Evolutionary conservation across 1,140 invertebrate species (phyloP), one percentile per base, ranked within the genome.

Genomic region (Gryllus bimaculatus): DNA sequence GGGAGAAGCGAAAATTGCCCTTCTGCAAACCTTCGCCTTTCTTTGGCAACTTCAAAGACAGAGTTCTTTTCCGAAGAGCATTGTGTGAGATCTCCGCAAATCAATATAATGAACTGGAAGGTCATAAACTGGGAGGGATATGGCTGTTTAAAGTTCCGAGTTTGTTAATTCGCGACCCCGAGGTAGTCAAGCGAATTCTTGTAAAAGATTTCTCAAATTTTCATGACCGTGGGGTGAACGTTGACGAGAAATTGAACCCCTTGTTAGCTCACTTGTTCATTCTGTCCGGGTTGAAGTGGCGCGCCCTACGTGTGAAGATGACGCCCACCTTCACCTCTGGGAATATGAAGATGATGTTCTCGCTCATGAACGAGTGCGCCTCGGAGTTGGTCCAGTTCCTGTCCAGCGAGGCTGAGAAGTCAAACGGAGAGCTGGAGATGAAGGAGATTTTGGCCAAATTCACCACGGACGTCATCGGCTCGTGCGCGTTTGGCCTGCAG

Each of bases 141-240:
- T 80, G 18, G 66, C 4, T 26, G 20, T 54, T 80, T 7, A 15
- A 21, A 0, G 39, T 7, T 10, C 85, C 83, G 5, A 83, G 83
- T 83, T 80, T 86, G 21, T 79, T 85, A 0, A 82, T 85, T 74
- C 82, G 83, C 80, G 86, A 88, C 82, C 85, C 85, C 20, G 85
- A 89, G 54, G 81, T 91, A 54, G 87, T 90, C 8, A 88, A 90
- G 73, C 84, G 85, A 49, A 86, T 92, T 8, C 82, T 91, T 75
- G 86, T 90, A 13, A 90, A 88, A 83, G 89, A 92, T 83, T 91
- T 89, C 81, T 85, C 86, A 75, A 85, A 88, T 82, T 91, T 90
- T 80, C 85, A 88, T 81, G 87, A 89, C 49, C 87, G 89, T 21
- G 87, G 88, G 0, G 84, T 88, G 77, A 89, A 87, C 80, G 85